Evolutionary conservation across 2,113 vertebrate genomes (phyloP).

Genomic region (Athene cunicularia): DNA sequence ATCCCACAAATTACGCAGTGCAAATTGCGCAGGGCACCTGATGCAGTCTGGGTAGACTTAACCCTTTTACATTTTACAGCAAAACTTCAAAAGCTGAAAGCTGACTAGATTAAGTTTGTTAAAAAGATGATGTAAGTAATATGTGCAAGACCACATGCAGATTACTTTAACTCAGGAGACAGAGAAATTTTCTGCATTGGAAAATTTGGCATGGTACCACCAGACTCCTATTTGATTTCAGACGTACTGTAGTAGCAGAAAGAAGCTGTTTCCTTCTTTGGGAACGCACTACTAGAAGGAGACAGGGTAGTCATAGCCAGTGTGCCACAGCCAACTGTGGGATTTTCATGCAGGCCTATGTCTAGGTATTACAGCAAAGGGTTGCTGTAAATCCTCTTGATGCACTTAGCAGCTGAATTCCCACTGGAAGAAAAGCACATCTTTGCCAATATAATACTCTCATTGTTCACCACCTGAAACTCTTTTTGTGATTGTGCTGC

Average conservation of each 20-base stretch:
- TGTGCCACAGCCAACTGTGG: constrained; percentile 21
- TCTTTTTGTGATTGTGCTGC: background rate
- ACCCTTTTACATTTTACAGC: background rate
- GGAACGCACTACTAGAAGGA: constrained; percentile 16
- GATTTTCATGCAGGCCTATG: constrained; percentile 23
- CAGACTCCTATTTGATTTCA: constrained; percentile 4
- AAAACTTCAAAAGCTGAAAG: constrained; percentile 9
- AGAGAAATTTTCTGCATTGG: background rate
- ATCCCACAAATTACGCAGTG: background rate
- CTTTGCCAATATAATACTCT: constrained; percentile 5
- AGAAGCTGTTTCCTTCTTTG: constrained; percentile 33
- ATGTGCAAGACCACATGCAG: background rate
- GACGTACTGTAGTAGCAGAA: background rate
- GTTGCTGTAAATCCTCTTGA: constrained; percentile 44
- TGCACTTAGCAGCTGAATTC: constrained; percentile 34
- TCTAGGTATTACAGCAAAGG: constrained; percentile 32
- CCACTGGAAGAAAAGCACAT: constrained; percentile 32
- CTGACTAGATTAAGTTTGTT: constrained; percentile 4
- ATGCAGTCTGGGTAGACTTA: background rate
- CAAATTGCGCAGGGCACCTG: background rate
- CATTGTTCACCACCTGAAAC: background rate
- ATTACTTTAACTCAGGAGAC: background rate
- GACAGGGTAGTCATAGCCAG: background rate
- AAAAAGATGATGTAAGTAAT: background rate
- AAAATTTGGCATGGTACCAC: constrained; percentile 17